Percentiles rank a stretch among this genome's conserved stretches.
phyloP scores from a whole-genome alignment of 2,113 vertebrate species.

The Hydrolagus affinis region DNA sequence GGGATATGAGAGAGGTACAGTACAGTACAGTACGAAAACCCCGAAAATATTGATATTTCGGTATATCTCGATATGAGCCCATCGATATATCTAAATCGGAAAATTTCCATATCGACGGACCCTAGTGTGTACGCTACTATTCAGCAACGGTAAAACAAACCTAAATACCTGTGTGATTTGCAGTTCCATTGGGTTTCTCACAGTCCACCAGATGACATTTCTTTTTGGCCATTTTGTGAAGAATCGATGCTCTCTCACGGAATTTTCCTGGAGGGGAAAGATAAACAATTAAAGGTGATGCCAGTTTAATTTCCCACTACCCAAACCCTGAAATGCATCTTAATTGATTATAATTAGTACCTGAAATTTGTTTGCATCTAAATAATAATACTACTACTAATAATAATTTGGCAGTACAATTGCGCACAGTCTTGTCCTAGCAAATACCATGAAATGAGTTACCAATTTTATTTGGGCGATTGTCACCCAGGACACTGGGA shows the following conservation, averaged over 20 bases:
- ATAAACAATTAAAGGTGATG: not conserved
- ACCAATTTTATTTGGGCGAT: too few species aligned
- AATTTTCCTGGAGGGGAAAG: conserved; percentile 77
- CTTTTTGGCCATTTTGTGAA: conserved; percentile 97
- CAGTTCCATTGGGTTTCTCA: conserved; percentile 78
- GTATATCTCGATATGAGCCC: too few species aligned
- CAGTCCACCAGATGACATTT: conserved; percentile 92
- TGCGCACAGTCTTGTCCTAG: too few species aligned
- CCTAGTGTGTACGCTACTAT: too few species aligned
- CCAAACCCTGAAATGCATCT: not conserved
- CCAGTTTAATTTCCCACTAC: not conserved
- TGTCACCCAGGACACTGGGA: too few species aligned
- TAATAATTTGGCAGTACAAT: not conserved
- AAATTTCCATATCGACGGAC: too few species aligned
- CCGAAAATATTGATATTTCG: too few species aligned
- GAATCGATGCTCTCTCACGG: conserved; percentile 91
- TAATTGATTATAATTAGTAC: not conserved
- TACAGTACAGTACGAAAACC: too few species aligned
- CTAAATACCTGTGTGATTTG: conserved; percentile 71
- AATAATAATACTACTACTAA: not conserved
- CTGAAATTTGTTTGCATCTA: not conserved
- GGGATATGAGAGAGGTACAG: too few species aligned
- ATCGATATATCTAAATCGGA: too few species aligned
- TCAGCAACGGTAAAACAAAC: not conserved
- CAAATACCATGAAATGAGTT: too few species aligned